phyloP scores from a whole-genome alignment of 1,140 invertebrate species.

The Hyphantria cunea region DNA sequence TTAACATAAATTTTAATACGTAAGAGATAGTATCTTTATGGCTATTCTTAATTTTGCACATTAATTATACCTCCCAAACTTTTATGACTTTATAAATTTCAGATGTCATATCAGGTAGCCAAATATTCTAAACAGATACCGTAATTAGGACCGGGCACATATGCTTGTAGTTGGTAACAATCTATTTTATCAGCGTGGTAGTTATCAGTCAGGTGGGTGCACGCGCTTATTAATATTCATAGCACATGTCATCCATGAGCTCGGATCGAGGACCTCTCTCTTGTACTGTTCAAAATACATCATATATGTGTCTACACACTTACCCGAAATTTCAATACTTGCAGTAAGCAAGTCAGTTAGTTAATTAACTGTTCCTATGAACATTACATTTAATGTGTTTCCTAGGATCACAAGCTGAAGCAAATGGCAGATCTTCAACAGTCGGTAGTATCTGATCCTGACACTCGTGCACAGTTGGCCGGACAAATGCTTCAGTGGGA shows the following conservation, averaged over 20 bases:
- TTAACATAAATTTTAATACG: neutral
- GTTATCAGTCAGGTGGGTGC: conserved; percentile 53
- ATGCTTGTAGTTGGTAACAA: conserved; percentile 36
- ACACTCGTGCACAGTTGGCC: conserved; percentile 94
- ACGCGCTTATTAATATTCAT: conserved; percentile 73
- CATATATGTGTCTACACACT: conserved; percentile 5
- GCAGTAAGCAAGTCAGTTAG: neutral
- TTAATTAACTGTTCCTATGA: conserved; percentile 9
- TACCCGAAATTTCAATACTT: neutral
- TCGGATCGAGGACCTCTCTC: conserved; percentile 30
- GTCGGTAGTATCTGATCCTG: conserved; percentile 95
- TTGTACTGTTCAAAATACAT: conserved; percentile 35
- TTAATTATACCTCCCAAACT: conserved; percentile 15
- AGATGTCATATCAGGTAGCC: conserved; percentile 9
- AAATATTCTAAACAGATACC: conserved; percentile 25
- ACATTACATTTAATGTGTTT: conserved; percentile 6
- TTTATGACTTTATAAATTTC: conserved; percentile 24
- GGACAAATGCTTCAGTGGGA: conserved; percentile 98
- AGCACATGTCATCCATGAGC: conserved; percentile 43
- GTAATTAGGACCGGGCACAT: conserved; percentile 26
- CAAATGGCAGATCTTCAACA: conserved; percentile 99
- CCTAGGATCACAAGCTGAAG: conserved; percentile 96
- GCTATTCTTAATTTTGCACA: neutral
- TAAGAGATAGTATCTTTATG: neutral
- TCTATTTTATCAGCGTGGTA: conserved; percentile 45